phyloP scores from a whole-genome alignment of 2,888 invertebrate genomes.

The Leptodirus hochenwartii region DNA sequence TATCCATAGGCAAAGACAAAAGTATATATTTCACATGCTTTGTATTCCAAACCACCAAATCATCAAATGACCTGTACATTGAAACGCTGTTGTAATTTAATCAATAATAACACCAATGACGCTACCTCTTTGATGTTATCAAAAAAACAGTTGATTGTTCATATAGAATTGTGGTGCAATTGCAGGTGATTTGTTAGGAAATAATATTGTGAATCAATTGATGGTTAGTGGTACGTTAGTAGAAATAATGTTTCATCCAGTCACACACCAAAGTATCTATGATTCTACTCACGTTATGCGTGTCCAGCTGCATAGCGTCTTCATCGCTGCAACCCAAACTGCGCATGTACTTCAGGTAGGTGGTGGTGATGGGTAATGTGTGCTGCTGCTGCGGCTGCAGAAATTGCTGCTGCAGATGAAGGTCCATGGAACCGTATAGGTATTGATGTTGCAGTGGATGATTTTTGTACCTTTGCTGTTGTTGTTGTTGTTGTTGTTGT shows the following conservation, averaged over 20 bases:
- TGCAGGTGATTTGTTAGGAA: slow-evolving; percentile 1
- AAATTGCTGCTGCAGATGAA: no score
- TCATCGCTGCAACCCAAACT: slow-evolving; percentile 46
- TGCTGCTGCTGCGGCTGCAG: no score
- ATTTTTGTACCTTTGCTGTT: neutral
- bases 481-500: slow-evolving; percentile 15
- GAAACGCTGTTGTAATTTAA: no score
- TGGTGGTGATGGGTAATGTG: slow-evolving; percentile 77
- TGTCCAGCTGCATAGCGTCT: slow-evolving; percentile 37
- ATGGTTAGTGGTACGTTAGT: slow-evolving; percentile 14
- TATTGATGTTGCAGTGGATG: no score
- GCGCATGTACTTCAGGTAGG: slow-evolving; percentile 71
- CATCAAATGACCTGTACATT: no score
- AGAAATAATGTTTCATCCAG: slow-evolving; percentile 22
- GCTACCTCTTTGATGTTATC: no score
- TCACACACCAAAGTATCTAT: slow-evolving; percentile 26
- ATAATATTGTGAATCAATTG: slow-evolving; percentile 7
- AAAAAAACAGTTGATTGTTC: neutral
- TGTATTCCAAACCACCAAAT: no score
- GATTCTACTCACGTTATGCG: slow-evolving; percentile 35
- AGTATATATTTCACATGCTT: no score
- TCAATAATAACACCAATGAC: no score
- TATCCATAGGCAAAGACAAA: no score
- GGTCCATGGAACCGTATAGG: slow-evolving; percentile 41
- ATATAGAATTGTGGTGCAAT: neutral